Percentiles rank a stretch among this genome's conserved stretches.
Evolutionary conservation across 2,888 invertebrate genomes (phyloP).

Genomic region (Acronicta leporina): DNA sequence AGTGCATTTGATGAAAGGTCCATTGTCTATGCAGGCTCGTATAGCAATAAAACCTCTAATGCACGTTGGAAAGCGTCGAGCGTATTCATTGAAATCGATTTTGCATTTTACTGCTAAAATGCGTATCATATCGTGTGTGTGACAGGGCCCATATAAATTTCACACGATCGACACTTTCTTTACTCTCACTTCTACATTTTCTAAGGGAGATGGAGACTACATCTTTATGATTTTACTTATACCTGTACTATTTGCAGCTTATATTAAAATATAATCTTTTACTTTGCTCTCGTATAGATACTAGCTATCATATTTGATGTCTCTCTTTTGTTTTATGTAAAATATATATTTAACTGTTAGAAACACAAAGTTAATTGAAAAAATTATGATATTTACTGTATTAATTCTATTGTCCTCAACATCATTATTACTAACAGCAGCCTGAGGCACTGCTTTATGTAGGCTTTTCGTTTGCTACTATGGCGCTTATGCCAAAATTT

Average conservation of each 20-base stretch:
- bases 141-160: constrained; percentile 34
- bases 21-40: not conserved
- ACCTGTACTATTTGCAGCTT: not conserved
- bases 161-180: constrained; percentile 45
- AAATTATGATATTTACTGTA: too few relatives aligned
- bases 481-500: not conserved
- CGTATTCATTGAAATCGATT: constrained; percentile 25
- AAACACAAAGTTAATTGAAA: too few relatives aligned
- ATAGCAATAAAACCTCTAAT: not conserved
- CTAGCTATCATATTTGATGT: too few relatives aligned
- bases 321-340: too few relatives aligned
- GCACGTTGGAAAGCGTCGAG: constrained; percentile 14
- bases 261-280: too few relatives aligned
- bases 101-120: constrained; percentile 26
- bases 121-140: constrained; percentile 17
- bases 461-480: not conserved
- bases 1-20: not conserved
- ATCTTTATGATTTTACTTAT: constrained; percentile 13
- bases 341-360: too few relatives aligned
- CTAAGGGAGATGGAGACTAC: constrained; percentile 20
- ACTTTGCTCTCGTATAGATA: too few relatives aligned
- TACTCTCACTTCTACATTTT: constrained; percentile 38
- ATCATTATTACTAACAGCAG: too few relatives aligned
- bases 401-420: too few relatives aligned
- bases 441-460: too few relatives aligned